Conservation (phyloP, 2,888 invertebrate genomes). For the Eupithecia pulchellata region DNA sequence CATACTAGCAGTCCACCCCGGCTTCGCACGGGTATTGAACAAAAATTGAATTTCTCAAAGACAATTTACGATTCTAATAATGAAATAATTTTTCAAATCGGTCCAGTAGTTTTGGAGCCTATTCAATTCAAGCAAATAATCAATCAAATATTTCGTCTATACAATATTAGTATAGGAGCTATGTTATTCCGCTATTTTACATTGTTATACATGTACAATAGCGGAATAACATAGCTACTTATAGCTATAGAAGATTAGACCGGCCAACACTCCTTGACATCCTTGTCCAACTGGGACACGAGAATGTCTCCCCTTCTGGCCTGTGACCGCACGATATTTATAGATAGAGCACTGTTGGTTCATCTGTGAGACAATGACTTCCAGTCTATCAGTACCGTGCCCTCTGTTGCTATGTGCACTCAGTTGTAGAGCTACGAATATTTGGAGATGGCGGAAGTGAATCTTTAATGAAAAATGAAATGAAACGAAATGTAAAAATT, state of each 20-base stretch:
- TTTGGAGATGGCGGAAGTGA: background rate
- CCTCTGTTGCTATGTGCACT: conserved; percentile 69
- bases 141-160: too few species aligned
- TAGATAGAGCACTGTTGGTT: conserved; percentile 42
- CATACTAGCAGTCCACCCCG: too few species aligned
- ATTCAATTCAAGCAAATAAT: too few species aligned
- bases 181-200: background rate
- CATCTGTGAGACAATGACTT: conserved; percentile 33
- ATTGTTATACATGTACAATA: background rate
- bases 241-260: background rate
- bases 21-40: too few species aligned
- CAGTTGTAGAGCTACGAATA: conserved; percentile 34
- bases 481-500: too few species aligned
- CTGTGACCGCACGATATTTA: conserved; percentile 61
- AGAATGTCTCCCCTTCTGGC: conserved; percentile 34
- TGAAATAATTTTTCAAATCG: too few species aligned
- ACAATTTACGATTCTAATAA: too few species aligned
- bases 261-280: conserved; percentile 28
- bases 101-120: too few species aligned
- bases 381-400: conserved; percentile 28
- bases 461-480: too few species aligned
- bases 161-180: too few species aligned
- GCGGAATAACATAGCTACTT: background rate
- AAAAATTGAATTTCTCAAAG: too few species aligned
- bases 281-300: conserved; percentile 52